Conservation (phyloP, 2,113 vertebrate genomes). For the cat (Felis catus) region F.catus_Fca126_mat1.0 CM031424.1:82064501-82065000, state of each 20-base stretch:
- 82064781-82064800: neutral
- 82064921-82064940: too few relatives aligned
- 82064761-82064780: neutral
- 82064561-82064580: neutral
- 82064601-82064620: constrained; percentile 22
- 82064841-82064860: neutral
- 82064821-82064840: neutral
- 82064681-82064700: neutral
- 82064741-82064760: neutral
- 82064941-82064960: too few relatives aligned
- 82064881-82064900: too few relatives aligned
- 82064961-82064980: too few relatives aligned
- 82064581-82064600: neutral
- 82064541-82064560: constrained; percentile 20
- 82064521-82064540: neutral
- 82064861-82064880: neutral
- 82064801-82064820: neutral
- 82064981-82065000: too few relatives aligned
- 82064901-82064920: too few relatives aligned
- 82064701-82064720: neutral
- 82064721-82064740: neutral
- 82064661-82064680: neutral
- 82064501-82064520: neutral
- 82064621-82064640: neutral
- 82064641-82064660: neutral